Conservation (phyloP, 2,113 vertebrate species). For the Neodon shergylaensis region DNA sequence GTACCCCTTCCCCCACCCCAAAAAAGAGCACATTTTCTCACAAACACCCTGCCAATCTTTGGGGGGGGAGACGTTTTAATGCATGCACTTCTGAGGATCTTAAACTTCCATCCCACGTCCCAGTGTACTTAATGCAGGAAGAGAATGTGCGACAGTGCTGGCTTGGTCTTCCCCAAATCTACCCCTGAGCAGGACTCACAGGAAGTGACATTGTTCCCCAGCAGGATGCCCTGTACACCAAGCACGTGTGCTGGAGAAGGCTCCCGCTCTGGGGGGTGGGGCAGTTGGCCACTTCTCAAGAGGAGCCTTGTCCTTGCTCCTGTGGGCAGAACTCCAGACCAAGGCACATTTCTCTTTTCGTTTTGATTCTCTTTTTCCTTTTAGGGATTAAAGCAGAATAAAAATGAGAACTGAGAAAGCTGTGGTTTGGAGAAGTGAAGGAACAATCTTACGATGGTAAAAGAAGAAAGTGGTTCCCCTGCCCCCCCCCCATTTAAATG, state of each 20-base stretch:
- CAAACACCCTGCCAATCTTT: neutral
- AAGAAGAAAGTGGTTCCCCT: constrained; percentile 45
- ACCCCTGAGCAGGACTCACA: neutral
- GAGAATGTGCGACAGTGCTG: neutral
- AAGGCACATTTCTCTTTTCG: neutral
- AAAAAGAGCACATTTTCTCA: neutral
- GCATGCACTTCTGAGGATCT: neutral
- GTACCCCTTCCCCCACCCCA: neutral
- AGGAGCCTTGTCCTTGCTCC: neutral
- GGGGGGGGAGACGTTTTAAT: neutral
- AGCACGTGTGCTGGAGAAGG: neutral
- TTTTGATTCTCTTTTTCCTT: constrained; percentile 60
- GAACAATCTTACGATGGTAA: neutral
- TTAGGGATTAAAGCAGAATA: constrained; percentile 20
- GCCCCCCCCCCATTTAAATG: neutral
- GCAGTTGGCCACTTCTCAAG: neutral
- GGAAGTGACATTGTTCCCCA: neutral
- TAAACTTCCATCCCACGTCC: neutral
- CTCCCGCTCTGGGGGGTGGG: neutral
- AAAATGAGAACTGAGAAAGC: constrained; percentile 38
- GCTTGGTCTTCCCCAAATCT: neutral
- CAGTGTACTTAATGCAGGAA: neutral
- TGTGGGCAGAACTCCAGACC: neutral
- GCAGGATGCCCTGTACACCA: neutral
- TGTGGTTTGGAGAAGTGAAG: neutral